Percentiles rank a stretch among this genome's conserved stretches.
Conservation (phyloP, 2,888 invertebrate species). For the Fragum whitleyi region DNA sequence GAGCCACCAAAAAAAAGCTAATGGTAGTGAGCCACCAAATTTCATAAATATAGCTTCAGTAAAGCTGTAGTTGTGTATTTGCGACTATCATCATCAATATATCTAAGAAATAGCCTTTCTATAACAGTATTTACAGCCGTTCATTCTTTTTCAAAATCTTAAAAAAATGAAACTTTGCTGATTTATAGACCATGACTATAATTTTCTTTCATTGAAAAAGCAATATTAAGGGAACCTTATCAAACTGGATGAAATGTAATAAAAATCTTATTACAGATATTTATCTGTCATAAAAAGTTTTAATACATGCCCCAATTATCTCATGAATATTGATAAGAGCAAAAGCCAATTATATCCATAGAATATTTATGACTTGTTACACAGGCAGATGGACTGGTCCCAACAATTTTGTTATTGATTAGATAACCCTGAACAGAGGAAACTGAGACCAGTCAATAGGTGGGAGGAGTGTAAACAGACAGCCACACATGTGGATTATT, state of each 20-base stretch:
- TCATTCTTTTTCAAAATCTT: no score
- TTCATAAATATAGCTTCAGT: no score
- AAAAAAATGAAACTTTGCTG: no score
- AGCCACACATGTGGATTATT: constrained; percentile 14
- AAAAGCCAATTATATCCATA: constrained; percentile 14
- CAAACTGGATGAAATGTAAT: not conserved
- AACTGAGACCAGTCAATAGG: constrained; percentile 1
- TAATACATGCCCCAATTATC: constrained; percentile 2
- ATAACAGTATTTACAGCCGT: no score
- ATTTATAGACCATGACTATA: no score
- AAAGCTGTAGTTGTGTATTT: no score
- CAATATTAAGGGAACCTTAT: not conserved
- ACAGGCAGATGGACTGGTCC: constrained; percentile 18
- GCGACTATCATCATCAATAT: no score
- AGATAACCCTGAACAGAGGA: not conserved
- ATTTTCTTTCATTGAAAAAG: no score
- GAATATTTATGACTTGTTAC: constrained; percentile 23
- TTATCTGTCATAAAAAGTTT: constrained; percentile 10
- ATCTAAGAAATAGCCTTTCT: no score
- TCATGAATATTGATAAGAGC: constrained; percentile 29
- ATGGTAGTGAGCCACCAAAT: no score
- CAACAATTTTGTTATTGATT: constrained; percentile 22
- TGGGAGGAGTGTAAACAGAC: constrained; percentile 20
- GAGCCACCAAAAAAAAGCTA: no score
- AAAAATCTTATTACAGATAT: constrained; percentile 7